These are phyloP conservation scores for Perizoma flavofasciatum DNA, from an alignment of 2,888 invertebrate species.

Conservation along the genomic window DNA sequence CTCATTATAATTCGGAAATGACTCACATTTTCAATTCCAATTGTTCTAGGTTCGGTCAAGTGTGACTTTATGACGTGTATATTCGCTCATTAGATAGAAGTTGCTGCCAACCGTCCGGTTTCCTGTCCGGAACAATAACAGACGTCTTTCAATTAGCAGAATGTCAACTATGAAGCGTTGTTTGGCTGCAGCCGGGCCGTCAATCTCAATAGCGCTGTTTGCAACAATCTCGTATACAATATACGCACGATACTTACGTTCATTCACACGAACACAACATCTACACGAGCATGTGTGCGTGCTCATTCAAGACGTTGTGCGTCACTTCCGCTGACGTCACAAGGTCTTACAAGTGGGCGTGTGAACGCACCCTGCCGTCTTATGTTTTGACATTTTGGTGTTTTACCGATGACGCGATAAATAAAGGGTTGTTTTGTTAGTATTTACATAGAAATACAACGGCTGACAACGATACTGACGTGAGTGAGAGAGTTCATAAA, in stretches of 20 bases:
- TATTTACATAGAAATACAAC: too few species aligned
- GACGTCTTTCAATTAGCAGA: constrained; percentile 69
- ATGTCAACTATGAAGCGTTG: constrained; percentile 57
- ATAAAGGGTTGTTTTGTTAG: constrained; percentile 62
- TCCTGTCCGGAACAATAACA: constrained; percentile 57
- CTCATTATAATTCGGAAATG: constrained; percentile 81
- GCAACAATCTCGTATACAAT: constrained; percentile 50
- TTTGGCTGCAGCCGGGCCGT: constrained; percentile 61
- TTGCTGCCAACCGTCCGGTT: constrained; percentile 47
- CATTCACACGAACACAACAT: constrained; percentile 63
- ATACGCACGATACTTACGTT: constrained; percentile 59
- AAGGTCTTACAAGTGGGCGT: constrained; percentile 73
- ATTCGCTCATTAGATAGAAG: constrained; percentile 58
- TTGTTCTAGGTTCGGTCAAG: constrained; percentile 68
- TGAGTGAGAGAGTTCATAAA: too few species aligned
- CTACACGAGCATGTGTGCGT: constrained; percentile 57
- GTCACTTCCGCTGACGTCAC: constrained; percentile 76
- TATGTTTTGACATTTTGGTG: constrained; percentile 68
- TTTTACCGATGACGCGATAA: constrained; percentile 56
- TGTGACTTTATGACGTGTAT: constrained; percentile 64
- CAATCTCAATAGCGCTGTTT: constrained; percentile 66
- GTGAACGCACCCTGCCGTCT: constrained; percentile 66
- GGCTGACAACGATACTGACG: too few species aligned
- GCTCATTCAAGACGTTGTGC: constrained; percentile 75
- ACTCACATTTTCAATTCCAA: constrained; percentile 70